These are phyloP conservation scores for Drosophila nr. perissopoda DNA, from an alignment of 2,888 invertebrate species.

Conservation along the genomic window DNA sequence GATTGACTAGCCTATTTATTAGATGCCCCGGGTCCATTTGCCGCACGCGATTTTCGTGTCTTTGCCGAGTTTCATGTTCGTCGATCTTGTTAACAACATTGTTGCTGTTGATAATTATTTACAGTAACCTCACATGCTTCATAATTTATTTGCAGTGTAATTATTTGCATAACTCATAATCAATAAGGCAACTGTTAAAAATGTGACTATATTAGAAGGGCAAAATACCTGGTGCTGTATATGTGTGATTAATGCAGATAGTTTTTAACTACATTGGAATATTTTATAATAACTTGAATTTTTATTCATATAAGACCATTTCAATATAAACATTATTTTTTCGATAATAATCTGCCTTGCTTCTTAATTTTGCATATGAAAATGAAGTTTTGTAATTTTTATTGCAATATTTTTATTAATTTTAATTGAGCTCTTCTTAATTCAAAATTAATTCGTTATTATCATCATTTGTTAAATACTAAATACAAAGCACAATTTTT, in stretches of 20 bases:
- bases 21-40: background rate
- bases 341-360: background rate
- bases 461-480: background rate
- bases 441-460: background rate
- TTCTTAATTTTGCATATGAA: background rate
- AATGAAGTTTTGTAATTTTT: accelerated
- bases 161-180: background rate
- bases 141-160: background rate
- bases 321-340: background rate
- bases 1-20: conserved; percentile 52
- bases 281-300: background rate
- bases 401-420: too few species aligned
- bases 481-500: background rate
- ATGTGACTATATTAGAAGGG: background rate
- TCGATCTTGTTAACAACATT: conserved; percentile 44
- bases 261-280: background rate
- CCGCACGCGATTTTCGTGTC: conserved; percentile 60
- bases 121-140: conserved; percentile 6
- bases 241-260: background rate
- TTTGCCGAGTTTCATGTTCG: conserved; percentile 8
- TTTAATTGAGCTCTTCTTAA: background rate
- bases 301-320: background rate
- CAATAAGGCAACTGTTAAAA: background rate
- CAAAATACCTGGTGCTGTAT: background rate
- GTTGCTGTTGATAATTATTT: conserved; percentile 31